A percentile compares a stretch with the other conserved stretches of the same genome.
Evolutionary conservation across 2,113 vertebrate genomes (phyloP).

Genomic region (Rhodinocichla rosea): DNA sequence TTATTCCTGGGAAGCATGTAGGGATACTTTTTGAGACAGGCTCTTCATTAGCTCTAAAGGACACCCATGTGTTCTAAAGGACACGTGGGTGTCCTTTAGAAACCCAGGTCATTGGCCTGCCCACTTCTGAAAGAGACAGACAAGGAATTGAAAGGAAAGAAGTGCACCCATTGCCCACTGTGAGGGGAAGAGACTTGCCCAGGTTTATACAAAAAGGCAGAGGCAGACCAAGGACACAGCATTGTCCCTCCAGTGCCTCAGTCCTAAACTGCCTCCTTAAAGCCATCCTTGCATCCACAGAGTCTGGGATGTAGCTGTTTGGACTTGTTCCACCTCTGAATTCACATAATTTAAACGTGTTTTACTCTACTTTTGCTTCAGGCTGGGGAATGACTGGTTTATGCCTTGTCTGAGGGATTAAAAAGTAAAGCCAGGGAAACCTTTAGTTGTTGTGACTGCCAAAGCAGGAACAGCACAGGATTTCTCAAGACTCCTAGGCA

Average conservation of each 20-base stretch:
- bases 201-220: neutral
- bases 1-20: neutral
- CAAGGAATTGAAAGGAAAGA: neutral
- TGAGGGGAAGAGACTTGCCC: neutral
- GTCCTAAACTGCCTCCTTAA: rapidly evolving
- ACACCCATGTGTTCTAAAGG: too few relatives aligned
- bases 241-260: neutral
- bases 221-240: neutral
- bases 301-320: neutral
- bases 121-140: neutral
- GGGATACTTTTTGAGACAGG: neutral
- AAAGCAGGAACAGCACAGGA: neutral
- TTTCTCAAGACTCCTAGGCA: neutral
- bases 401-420: neutral
- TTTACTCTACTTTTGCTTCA: neutral
- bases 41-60: too few relatives aligned
- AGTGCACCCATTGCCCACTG: rapidly evolving
- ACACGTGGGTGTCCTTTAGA: neutral
- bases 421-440: neutral
- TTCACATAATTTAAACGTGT: rapidly evolving
- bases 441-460: neutral
- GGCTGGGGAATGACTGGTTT: neutral
- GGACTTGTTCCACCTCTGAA: neutral
- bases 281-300: neutral
- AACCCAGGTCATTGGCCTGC: neutral